phyloP scores from a whole-genome alignment of 2,888 invertebrate species.

The Hecatera dysodea region DNA sequence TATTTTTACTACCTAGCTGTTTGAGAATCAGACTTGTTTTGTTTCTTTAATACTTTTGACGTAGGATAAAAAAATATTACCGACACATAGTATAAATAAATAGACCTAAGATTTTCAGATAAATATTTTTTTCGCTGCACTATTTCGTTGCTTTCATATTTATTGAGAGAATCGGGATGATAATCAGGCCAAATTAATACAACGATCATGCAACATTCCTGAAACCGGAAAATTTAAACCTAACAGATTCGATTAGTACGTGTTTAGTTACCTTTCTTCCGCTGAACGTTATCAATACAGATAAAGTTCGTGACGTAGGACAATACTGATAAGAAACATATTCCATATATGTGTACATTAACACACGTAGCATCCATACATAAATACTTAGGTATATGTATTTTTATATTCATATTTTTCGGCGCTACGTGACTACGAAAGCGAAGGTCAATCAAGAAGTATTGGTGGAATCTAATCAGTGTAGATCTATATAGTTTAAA shows the following conservation, averaged over 20 bases:
- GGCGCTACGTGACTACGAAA: conserved; percentile 63
- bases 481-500: conserved; percentile 56
- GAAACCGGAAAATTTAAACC: conserved; percentile 38
- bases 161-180: neutral
- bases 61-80: neutral
- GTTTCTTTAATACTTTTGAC: neutral
- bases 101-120: neutral
- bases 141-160: neutral
- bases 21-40: neutral
- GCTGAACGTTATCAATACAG: conserved; percentile 83
- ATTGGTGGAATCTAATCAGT: conserved; percentile 66
- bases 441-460: conserved; percentile 59
- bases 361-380: conserved; percentile 68
- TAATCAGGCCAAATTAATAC: neutral
- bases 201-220: conserved; percentile 27
- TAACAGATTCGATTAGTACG: conserved; percentile 74
- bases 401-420: conserved; percentile 60
- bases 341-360: conserved; percentile 67
- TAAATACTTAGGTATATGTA: conserved; percentile 49
- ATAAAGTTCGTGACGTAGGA: conserved; percentile 81
- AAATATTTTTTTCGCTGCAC: too few relatives aligned
- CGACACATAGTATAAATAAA: neutral
- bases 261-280: conserved; percentile 77
- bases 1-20: neutral
- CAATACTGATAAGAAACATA: conserved; percentile 71